Base-by-base conservation (phyloP, 2,113 vertebrate species). In the Ictalurus furcatus region DNA sequence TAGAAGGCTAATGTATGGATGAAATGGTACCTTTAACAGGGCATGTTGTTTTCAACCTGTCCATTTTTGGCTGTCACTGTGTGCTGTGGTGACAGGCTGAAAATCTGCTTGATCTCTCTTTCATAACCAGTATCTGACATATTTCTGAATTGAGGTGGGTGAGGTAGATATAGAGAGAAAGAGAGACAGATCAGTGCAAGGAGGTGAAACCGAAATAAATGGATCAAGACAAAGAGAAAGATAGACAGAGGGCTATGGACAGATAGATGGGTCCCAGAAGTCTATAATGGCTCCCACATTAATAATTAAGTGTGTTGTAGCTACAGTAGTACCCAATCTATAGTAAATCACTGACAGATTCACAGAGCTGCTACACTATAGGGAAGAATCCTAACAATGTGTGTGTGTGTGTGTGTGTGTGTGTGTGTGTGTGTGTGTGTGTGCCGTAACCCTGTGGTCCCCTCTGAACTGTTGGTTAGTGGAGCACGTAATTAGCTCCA, bases 401-500 rank as follows among this genome's bases (percentile, higher is more conserved):
- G 44, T 85, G 84, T 71, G 44, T 85, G 89, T 85, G 84, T 71
- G 44, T 85, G 48, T 34, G 84, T 69, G 44, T 69, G 37, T n/a
- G 34, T 48, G 90, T 48, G 48, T 52, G 48, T 52, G 48, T 52
- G 48, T 52, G 80, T n/a, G 88, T 84, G 89, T 87, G 92, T 92
- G 92, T 93, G 89, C 88, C 90, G 90, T 94, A 94, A 94, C 94
- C 92, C 93, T 90, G 92, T 93, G 89, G 91, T 93, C 90, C 93
- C 94, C 91, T 91, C 92, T 92, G 92, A 93, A 94, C 92, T 94
- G 91, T 93, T 95, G 94, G 93, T 95, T 95, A 96, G 94, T 96
- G 95, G 94, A 96, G 95, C 95, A 95, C 94, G 92, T 95, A 96
- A 96, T 96, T 94, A 95, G 94, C 94, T 92, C 91, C 89, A 89